phyloP scores from a whole-genome alignment of 2,888 invertebrate genomes.

The Agrilus mali region DNA sequence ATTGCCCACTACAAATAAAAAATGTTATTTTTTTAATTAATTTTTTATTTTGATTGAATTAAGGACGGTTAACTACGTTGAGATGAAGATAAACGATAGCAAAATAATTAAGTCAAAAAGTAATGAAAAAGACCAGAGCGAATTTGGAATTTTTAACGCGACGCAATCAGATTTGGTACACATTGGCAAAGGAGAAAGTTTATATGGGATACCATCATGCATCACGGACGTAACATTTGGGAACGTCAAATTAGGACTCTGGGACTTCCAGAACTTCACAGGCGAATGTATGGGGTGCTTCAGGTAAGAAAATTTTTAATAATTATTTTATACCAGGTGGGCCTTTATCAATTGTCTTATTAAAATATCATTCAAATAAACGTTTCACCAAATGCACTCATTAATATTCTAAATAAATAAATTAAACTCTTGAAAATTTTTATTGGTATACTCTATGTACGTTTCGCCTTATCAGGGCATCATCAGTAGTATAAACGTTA shows the following conservation, averaged over 20 bases:
- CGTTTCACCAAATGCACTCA: no score
- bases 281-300: constrained; percentile 32
- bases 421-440: no score
- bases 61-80: constrained; percentile 5
- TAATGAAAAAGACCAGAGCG: constrained; percentile 1
- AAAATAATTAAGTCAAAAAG: constrained; percentile 1
- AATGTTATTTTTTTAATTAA: no score
- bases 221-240: constrained; percentile 70
- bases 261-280: constrained; percentile 68
- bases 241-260: constrained; percentile 68
- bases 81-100: constrained; percentile 4
- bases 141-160: constrained; percentile 10
- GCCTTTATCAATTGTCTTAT: no score
- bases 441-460: no score
- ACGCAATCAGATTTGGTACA: constrained; percentile 11
- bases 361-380: no score
- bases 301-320: constrained; percentile 17
- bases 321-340: constrained; percentile 1
- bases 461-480: no score
- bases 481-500: no score
- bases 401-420: no score
- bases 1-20: no score
- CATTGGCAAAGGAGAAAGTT: constrained; percentile 20
- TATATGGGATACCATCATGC: constrained; percentile 56
- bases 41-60: no score